A percentile compares a stretch with the other conserved stretches of the same genome.
These are phyloP conservation scores for Oreochromis tanganicae DNA, from an alignment of 2,113 vertebrate species.

Conservation along the genomic window DNA sequence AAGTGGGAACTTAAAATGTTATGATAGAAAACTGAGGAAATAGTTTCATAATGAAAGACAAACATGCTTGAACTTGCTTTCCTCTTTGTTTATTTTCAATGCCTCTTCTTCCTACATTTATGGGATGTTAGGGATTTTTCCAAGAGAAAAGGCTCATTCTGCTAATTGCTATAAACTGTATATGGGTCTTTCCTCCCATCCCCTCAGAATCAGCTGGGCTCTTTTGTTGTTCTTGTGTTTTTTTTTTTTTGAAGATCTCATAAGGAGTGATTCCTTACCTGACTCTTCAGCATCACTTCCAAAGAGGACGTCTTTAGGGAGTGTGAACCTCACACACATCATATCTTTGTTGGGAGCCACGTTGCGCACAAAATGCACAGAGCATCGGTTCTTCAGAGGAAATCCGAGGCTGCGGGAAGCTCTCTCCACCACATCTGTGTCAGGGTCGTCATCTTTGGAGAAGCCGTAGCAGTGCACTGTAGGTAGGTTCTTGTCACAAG, in stretches of 20 bases:
- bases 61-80: neutral
- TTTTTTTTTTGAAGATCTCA: neutral
- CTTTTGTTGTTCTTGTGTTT: neutral
- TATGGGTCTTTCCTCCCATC: neutral
- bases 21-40: neutral
- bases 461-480: constrained; percentile 90
- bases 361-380: constrained; percentile 84
- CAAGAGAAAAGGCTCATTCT: neutral
- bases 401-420: constrained; percentile 75
- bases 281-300: constrained; percentile 38
- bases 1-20: neutral
- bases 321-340: constrained; percentile 86
- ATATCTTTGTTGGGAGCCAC: constrained; percentile 97
- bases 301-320: constrained; percentile 81
- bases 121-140: neutral
- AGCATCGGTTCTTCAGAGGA: constrained; percentile 73
- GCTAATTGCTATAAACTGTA: neutral
- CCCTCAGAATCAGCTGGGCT: neutral
- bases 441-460: constrained; percentile 81
- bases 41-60: neutral
- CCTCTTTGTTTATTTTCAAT: neutral
- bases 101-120: too few species aligned
- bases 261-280: constrained; percentile 67
- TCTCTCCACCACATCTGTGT: constrained; percentile 75
- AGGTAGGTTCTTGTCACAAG: constrained; percentile 68